phyloP scores from a whole-genome alignment of 2,797 vertebrate species.

The Enoplosus armatus region DNA sequence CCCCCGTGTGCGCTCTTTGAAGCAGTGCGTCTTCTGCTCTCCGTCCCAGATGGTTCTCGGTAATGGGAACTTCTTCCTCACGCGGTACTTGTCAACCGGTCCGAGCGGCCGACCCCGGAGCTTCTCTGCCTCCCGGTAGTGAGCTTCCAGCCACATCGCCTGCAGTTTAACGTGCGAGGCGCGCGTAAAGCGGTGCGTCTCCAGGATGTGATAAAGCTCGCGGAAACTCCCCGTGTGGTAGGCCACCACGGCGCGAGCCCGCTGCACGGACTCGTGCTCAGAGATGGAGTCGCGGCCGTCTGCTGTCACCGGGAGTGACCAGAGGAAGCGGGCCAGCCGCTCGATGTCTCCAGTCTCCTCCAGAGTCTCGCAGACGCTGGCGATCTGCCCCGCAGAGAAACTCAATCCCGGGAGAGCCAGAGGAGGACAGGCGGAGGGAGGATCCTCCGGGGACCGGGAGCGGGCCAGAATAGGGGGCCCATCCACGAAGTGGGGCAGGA shows the following conservation, averaged over 20 bases:
- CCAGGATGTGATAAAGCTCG: slow-evolving; percentile 97
- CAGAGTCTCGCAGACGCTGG: slow-evolving; percentile 98
- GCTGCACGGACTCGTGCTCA: slow-evolving; percentile 96
- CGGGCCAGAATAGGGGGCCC: slow-evolving; percentile 87
- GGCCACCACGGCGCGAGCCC: slow-evolving; percentile 96
- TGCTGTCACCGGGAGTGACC: slow-evolving; percentile 95
- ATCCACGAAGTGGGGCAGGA: slow-evolving; percentile 93
- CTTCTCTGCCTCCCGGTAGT: slow-evolving; percentile 98
- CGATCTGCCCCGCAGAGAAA: slow-evolving; percentile 98
- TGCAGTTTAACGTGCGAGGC: slow-evolving; percentile 96
- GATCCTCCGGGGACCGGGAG: slow-evolving; percentile 90
- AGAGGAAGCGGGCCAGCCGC: slow-evolving; percentile 96
- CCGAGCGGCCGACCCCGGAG: slow-evolving; percentile 94
- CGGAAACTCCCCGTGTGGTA: slow-evolving; percentile 97
- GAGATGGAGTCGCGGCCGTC: slow-evolving; percentile 96
- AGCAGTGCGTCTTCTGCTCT: slow-evolving; percentile 99
- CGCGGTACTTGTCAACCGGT: slow-evolving; percentile 98
- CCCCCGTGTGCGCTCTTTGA: slow-evolving; percentile 97
- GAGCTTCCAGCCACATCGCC: slow-evolving; percentile 99
- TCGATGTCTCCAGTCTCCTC: slow-evolving; percentile 99
- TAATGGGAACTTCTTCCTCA: slow-evolving; percentile 98
- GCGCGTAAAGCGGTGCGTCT: slow-evolving; percentile 98
- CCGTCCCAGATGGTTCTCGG: slow-evolving; percentile 99
- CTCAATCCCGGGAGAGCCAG: slow-evolving; percentile 92
- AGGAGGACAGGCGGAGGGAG: slow-evolving; percentile 85